Evolutionary conservation across 53 echinoderm and acorn worm species (phyloP), one percentile per base, ranked within the genome.

Genomic region (Henricia sp.): DNA sequence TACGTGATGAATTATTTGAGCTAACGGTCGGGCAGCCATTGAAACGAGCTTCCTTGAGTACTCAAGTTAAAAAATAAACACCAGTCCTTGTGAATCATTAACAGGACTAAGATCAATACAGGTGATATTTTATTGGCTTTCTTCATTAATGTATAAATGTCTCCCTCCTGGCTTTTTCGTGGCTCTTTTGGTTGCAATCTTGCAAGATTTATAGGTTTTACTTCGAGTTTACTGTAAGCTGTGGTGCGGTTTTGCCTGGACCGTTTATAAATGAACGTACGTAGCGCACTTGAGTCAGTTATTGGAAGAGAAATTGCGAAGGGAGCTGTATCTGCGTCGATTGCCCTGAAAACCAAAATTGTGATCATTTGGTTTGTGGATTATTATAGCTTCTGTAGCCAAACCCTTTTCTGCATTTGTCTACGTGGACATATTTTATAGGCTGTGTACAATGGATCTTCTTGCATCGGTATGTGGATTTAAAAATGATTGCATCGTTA

Each of bases 111-210:
- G 80, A 80, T 80, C 80, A 80, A 80, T 80, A 80, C 64, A 30
- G 80, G 43, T 60, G 62, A 63, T 80, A 63, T 78, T 80, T 80
- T 64, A 80, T 63, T 80, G 44, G 44, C 34, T 80, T 10, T 37
- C 64, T 70, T 80, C 64, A 80, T 80, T 80, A 80, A 80, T 80
- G 80, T 80, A 50, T 80, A 80, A 80, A 80, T 80, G 80, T 80
- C 64, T 44, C 35, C 64, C 80, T 42, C 42, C 41, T 59, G 59
- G 77, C 77, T 77, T 40, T 77, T 40, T 20, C 67, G 40, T 67
- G 46, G 63, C 51, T 46, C 34, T 80, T 80, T 80, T 40, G 63
- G 46, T n/a, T 44, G 46, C 80, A 80, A 80, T 63, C 80, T 80
- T 80, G 80, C 80, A 80, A 80, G 80, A 80, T 80, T 80, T 80